These are phyloP conservation scores for Botrylloides violaceus DNA, from an alignment of 23 tunicate species.

Conservation along the genomic window DNA sequence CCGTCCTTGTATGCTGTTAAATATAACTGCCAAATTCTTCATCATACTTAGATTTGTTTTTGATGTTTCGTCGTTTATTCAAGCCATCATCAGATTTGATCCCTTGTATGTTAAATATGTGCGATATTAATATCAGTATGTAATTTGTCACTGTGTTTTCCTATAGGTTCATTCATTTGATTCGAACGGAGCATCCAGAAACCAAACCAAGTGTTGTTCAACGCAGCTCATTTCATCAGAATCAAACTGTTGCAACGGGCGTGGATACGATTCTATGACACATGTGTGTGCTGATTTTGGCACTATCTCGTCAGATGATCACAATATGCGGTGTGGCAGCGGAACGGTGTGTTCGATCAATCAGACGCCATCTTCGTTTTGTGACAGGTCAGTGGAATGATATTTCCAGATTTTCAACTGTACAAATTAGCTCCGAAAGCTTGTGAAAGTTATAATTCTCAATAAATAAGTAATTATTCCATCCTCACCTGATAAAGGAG, in stretches of 20 bases:
- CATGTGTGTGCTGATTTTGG: constrained; percentile 84
- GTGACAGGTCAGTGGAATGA: constrained; percentile 57
- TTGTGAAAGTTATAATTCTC: too few relatives aligned
- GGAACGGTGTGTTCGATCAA: constrained; percentile 61
- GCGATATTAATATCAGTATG: neutral
- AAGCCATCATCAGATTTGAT: too few relatives aligned
- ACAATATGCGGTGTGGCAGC: constrained; percentile 43
- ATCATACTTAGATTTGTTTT: neutral
- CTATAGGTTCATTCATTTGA: constrained; percentile 26
- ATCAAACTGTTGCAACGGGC: constrained; percentile 58
- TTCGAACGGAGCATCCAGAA: neutral
- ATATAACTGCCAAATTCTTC: neutral
- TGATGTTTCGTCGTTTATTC: too few relatives aligned
- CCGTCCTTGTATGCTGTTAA: neutral
- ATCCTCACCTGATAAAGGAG: too few relatives aligned
- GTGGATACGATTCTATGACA: constrained; percentile 46
- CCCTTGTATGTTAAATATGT: neutral
- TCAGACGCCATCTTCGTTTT: constrained; percentile 47
- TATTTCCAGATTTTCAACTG: neutral
- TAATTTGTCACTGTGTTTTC: too few relatives aligned
- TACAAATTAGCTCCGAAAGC: too few relatives aligned
- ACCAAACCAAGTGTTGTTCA: constrained; percentile 44
- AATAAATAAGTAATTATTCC: too few relatives aligned
- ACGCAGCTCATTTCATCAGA: constrained; percentile 48
- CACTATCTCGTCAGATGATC: constrained; percentile 32